These are phyloP conservation scores for Phalloptychus januarius DNA, from an alignment of 2,797 vertebrate genomes.

Conservation along the genomic window DNA sequence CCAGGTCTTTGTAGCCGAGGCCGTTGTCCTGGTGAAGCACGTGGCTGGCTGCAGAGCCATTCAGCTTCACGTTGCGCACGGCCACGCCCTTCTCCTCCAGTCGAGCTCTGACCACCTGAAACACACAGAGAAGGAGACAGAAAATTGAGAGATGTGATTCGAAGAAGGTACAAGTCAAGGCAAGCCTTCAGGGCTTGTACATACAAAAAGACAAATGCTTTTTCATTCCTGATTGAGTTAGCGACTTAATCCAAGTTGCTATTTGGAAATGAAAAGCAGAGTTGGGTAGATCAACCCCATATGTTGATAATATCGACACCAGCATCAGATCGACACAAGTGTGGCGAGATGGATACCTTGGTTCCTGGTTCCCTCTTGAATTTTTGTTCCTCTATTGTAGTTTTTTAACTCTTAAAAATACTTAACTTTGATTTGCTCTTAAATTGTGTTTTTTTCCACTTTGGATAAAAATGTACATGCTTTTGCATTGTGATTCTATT, in stretches of 20 bases:
- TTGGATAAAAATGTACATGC: no score
- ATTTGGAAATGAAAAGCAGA: background rate
- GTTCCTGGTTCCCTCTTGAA: no score
- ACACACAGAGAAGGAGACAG: constrained; percentile 24
- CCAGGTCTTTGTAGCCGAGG: constrained; percentile 93
- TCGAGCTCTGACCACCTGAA: constrained; percentile 88
- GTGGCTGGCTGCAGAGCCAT: constrained; percentile 92
- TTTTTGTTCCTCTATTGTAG: no score
- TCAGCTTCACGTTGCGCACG: constrained; percentile 86
- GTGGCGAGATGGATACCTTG: no score
- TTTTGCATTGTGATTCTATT: no score
- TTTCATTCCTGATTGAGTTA: background rate
- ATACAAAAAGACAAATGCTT: background rate
- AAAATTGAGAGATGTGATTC: constrained; percentile 31
- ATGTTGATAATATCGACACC: no score
- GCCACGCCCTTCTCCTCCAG: constrained; percentile 86
- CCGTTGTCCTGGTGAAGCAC: constrained; percentile 92
- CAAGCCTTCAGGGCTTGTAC: constrained; percentile 17
- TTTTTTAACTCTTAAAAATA: no score
- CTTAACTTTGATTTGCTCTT: no score
- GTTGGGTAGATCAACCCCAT: no score
- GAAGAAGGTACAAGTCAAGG: constrained; percentile 17
- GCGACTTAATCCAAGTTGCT: background rate
- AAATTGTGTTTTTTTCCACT: no score
- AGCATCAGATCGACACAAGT: no score